These are phyloP conservation scores for Physella acuta DNA, from an alignment of 1,140 invertebrate species.

Conservation along the genomic window DNA sequence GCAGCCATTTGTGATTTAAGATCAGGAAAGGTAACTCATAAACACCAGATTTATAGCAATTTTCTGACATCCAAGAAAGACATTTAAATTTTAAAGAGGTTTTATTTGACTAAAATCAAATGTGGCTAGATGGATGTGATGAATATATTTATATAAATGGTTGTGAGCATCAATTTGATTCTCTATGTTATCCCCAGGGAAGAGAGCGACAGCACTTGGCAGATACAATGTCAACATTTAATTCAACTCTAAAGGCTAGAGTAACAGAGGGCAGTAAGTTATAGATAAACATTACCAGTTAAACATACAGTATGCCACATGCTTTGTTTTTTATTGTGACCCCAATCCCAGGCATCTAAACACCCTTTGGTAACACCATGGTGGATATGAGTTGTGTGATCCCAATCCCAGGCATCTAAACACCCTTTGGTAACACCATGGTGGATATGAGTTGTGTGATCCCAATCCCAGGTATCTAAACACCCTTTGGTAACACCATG, in stretches of 20 bases:
- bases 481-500: too few species aligned
- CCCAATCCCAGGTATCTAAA: too few species aligned
- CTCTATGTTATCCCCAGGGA: slow-evolving; percentile 35
- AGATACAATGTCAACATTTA: slow-evolving; percentile 54
- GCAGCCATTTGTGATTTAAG: slow-evolving; percentile 56
- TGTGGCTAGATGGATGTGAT: background rate
- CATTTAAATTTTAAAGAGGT: background rate
- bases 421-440: too few species aligned
- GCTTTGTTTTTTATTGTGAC: too few species aligned
- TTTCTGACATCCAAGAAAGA: background rate
- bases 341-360: too few species aligned
- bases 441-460: too few species aligned
- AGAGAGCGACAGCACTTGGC: slow-evolving; percentile 52
- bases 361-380: too few species aligned
- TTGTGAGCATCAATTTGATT: background rate
- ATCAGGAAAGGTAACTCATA: slow-evolving; percentile 54
- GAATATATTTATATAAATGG: background rate
- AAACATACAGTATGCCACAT: too few species aligned
- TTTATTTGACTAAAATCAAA: background rate
- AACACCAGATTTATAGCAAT: background rate
- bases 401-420: too few species aligned
- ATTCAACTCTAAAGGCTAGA: slow-evolving; percentile 46
- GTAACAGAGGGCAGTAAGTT: too few species aligned
- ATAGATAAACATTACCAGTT: too few species aligned
- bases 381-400: too few species aligned